Evolutionary conservation across 2,113 vertebrate species (phyloP).

Genomic region (Sorex fumeus): DNA sequence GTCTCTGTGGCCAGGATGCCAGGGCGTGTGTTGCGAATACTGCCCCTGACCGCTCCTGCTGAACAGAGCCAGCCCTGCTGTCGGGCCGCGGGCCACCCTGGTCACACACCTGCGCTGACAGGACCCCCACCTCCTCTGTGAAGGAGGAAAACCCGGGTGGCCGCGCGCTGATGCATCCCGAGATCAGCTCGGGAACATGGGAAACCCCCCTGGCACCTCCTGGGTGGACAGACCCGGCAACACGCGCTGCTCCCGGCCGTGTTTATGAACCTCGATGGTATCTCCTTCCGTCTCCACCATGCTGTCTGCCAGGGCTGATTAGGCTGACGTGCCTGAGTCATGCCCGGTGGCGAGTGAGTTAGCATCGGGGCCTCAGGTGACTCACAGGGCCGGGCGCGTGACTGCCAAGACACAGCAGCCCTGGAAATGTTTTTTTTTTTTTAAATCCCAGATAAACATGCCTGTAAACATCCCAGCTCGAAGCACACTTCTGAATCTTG

Average conservation of each 20-base stretch:
- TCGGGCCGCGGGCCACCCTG: not conserved
- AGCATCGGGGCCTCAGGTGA: conserved; percentile 55
- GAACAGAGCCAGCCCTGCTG: not conserved
- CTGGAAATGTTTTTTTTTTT: too few relatives aligned
- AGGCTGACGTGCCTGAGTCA: conserved; percentile 56
- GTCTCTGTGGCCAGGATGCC: not conserved
- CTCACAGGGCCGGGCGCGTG: conserved; percentile 12
- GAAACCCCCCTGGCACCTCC: conserved; percentile 52
- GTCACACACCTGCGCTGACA: conserved; percentile 44
- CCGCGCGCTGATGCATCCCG: conserved; percentile 23
- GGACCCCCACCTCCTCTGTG: conserved; percentile 23
- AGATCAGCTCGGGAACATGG: conserved; percentile 18
- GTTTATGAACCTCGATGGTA: conserved; percentile 74
- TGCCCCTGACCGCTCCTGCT: conserved; percentile 8
- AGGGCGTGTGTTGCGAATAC: not conserved
- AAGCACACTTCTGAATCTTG: conserved; percentile 25
- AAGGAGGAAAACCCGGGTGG: conserved; percentile 50
- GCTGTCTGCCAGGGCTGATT: conserved; percentile 60
- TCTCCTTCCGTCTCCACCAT: conserved; percentile 60
- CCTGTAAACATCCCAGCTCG: conserved; percentile 57
- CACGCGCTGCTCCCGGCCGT: conserved; percentile 17
- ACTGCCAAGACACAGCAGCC: conserved; percentile 55
- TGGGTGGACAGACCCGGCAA: conserved; percentile 69
- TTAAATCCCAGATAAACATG: not conserved
- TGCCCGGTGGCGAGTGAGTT: conserved; percentile 58